Evolutionary conservation across 2,888 invertebrate genomes (phyloP), one percentile per base, ranked within the genome.

Genomic region (Drosophila mayaguana): DNA sequence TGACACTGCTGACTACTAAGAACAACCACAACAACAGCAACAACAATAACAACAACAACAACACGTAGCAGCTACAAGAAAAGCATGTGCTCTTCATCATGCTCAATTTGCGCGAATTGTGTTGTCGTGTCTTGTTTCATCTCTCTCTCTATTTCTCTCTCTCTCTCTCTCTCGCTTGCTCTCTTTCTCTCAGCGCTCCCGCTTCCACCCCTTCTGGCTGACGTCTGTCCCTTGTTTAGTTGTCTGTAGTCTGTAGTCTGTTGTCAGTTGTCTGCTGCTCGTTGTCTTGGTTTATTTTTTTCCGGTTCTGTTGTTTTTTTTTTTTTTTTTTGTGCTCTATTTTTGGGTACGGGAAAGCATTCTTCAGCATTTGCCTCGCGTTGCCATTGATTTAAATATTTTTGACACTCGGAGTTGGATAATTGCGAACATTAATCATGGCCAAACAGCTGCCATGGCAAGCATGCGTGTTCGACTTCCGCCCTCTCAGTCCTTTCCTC

Each of bases 321-420:
- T 16, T 14, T 18, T 48, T 43, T 40, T 25, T 18, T 32, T 12
- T 9, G 18, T 55, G 32, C 42, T 28, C 18, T 14, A 18, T 32
- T 34, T 28, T 6, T 6, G 48, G 38, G 36, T 5, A 38, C 3
- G 36, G 11, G 53, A 11, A 11, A 9, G 72, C 53, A 64, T 67
- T 56, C 48, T 50, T 63, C 43, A n/a, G 50, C 65, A 60, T 61
- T 66, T 65, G 68, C 50, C 61, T 57, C 45, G 63, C 69, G 34
- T 60, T 62, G 72, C 78, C 83, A 84, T 89, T 88, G 88, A 89
- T 88, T 89, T 89, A 89, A 89, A 89, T 89, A 88, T 89, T 88
- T 85, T 86, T 88, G 88, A 88, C 88, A 82, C 85, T 83, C 80
- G 79, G 77, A 77, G 70, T 73, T 75, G 79, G 80, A 88, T 89